Evolutionary conservation across 2,797 vertebrate genomes (phyloP), one percentile per base, ranked within the genome.

Genomic region (Melanotaenia pygmaea): DNA sequence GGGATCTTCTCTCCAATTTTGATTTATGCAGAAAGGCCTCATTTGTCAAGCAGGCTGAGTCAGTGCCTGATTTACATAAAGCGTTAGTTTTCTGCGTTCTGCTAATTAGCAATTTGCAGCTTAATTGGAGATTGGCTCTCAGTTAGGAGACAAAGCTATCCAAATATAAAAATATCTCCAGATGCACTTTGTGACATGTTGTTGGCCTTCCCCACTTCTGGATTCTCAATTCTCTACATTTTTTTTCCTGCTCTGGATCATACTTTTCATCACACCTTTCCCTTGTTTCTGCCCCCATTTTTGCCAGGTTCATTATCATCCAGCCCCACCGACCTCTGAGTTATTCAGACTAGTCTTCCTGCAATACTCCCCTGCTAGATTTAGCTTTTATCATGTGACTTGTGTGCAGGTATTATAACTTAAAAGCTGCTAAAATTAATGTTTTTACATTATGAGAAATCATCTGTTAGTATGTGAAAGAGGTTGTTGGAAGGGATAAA

Each of bases 41-140:
- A 93, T 95, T 94, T 94, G 94, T 95, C 93, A 94, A 91, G 93
- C 93, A 91, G 93, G 90, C 94, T 95, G 94, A 95, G 92, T 95
- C 94, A 94, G 94, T 81, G 88, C 85, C 90, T 93, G 75, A 95
- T 95, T 95, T 95, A 87, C 94, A 95, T 95, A 94, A 94, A 93
- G 90, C 80, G 83, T 94, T 94, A 90, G 88, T 94, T 95, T 95
- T 92, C 92, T 84, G 81, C 92, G 88, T 94, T 94, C 93, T 90
- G 90, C 94, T 95, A 95, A 95, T 95, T 95, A 95, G 94, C 93
- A 94, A 95, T 95, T 95, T 95, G 93, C 94, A 93, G 93, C 92
- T 95, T 95, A 95, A 95, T 95, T 95, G 95, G 94, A 90, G 88
- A 93, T 90, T 79, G 87, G 90, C 90, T 94, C 92, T 93, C 85